Percentiles rank a stretch among this genome's conserved stretches.
Conservation (phyloP, 2,888 invertebrate genomes). For the Linnaemya vulpina region DNA sequence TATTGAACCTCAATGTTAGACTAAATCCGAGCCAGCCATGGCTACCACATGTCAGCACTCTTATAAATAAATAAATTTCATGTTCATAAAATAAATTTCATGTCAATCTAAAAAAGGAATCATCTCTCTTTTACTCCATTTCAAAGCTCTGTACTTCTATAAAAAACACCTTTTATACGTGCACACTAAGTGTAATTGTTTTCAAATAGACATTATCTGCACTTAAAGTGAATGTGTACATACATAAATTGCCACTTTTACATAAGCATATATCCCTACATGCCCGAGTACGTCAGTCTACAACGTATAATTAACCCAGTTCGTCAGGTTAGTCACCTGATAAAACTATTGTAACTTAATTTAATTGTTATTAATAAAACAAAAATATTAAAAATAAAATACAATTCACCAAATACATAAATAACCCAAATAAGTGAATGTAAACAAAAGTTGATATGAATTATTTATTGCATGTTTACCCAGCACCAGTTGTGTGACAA, state of each 20-base stretch:
- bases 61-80: too few species aligned
- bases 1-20: too few species aligned
- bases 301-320: constrained; percentile 14
- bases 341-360: constrained; percentile 50
- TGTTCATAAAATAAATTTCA: too few species aligned
- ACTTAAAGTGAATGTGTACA: not conserved
- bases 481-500: constrained; percentile 1
- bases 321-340: constrained; percentile 67
- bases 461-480: not conserved
- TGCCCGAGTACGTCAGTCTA: too few species aligned
- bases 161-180: too few species aligned
- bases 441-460: constrained; percentile 5
- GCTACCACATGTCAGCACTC: too few species aligned
- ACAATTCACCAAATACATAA: constrained; percentile 36
- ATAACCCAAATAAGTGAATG: constrained; percentile 50
- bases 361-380: constrained; percentile 45
- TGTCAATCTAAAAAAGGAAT: too few species aligned
- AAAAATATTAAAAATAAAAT: not conserved
- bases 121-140: too few species aligned
- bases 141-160: too few species aligned
- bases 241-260: not conserved
- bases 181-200: not conserved
- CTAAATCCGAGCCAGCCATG: too few species aligned
- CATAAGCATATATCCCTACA: too few species aligned
- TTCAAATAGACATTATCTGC: not conserved